Conservation (phyloP, 2,113 vertebrate genomes). For the Formicarius rufipectus region DNA sequence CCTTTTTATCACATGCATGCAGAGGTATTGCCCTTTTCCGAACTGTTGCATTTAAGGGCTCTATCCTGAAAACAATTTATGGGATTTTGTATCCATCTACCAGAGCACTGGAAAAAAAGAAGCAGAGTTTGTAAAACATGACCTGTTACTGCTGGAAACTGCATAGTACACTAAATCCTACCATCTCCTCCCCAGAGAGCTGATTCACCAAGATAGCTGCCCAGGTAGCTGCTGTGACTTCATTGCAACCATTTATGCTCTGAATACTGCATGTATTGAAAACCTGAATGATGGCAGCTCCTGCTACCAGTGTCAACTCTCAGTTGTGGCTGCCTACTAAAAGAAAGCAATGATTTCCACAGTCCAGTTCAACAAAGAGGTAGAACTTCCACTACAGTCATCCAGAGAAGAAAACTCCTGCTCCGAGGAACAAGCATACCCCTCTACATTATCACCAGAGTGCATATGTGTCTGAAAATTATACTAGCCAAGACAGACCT, state of each 20-base stretch:
- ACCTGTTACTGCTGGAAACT: neutral
- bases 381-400: neutral
- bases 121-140: neutral
- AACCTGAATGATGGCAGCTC: neutral
- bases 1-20: neutral
- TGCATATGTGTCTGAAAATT: accelerated
- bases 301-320: neutral
- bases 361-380: neutral
- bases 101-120: neutral
- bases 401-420: neutral
- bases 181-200: neutral
- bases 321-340: neutral
- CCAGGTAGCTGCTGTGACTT: neutral
- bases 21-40: neutral
- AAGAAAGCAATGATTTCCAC: neutral
- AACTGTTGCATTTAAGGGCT: neutral
- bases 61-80: neutral
- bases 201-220: neutral
- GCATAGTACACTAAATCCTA: neutral
- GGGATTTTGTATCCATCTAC: neutral
- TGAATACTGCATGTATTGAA: neutral
- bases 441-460: accelerated
- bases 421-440: neutral
- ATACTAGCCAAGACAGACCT: neutral
- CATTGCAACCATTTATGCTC: neutral